Evolutionary conservation across 2,797 vertebrate genomes (phyloP), one percentile per base, ranked within the genome.

Genomic region (Phyllotis vaccarum): DNA sequence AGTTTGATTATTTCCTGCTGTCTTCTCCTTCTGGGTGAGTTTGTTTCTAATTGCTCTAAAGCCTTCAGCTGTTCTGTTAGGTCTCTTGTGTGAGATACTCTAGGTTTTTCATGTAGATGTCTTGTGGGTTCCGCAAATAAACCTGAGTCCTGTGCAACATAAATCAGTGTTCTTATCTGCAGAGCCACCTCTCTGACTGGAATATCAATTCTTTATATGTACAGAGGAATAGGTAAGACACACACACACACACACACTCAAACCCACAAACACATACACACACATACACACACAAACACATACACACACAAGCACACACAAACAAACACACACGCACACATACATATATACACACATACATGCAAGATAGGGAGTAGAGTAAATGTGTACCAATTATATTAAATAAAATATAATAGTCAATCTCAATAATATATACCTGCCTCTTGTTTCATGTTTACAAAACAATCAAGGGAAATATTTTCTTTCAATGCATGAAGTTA

Each of bases 161-260:
- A n/a, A n/a, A n/a, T n/a, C n/a, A n/a, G n/a, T n/a, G n/a, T n/a
- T n/a, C n/a, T n/a, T n/a, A n/a, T n/a, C n/a, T n/a, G n/a, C n/a
- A n/a, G n/a, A n/a, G n/a, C n/a, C n/a, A n/a, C n/a, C n/a, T n/a
- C n/a, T n/a, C n/a, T n/a, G n/a, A n/a, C n/a, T n/a, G n/a, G n/a
- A n/a, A n/a, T n/a, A n/a, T n/a, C n/a, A n/a, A n/a, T n/a, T n/a
- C n/a, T n/a, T n/a, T n/a, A n/a, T n/a, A n/a, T n/a, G n/a, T n/a
- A n/a, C n/a, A n/a, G n/a, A n/a, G n/a, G n/a, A n/a, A n/a, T n/a
- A 66, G 8, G 3, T 14, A 11, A 6, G 1, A 66, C 21, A 34
- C 34, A n/a, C 12, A 31, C 2, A 68, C 34, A 17, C 16, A 68
- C 6, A n/a, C 29, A 66, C 12, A 13, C 22, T 5, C 46, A 58